Conservation (phyloP, 1,140 invertebrate species). For the Drosophila prosaltans region DNA sequence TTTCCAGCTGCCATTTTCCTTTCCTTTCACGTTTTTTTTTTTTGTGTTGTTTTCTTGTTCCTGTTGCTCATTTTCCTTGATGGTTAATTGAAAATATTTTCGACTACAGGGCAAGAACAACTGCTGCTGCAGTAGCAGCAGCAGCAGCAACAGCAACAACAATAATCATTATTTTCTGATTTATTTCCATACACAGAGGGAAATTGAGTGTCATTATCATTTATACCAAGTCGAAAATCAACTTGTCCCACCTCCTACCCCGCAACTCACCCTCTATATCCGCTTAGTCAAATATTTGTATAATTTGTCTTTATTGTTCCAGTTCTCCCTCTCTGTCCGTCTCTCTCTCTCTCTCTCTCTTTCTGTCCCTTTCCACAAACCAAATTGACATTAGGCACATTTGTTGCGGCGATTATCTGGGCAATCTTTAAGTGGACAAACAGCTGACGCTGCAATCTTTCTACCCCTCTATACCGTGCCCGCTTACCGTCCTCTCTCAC, state of each 20-base stretch:
- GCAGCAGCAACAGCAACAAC: conserved; percentile 3
- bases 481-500: background rate
- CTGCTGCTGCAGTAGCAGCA: conserved; percentile 5
- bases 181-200: conserved; percentile 6
- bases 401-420: conserved; percentile 74
- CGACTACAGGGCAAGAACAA: conserved; percentile 15
- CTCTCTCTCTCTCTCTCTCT: background rate
- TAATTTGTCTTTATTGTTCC: conserved; percentile 73
- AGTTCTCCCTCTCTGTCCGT: background rate
- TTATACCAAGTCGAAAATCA: conserved; percentile 33
- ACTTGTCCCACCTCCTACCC: background rate
- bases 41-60: background rate
- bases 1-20: conserved; percentile 55
- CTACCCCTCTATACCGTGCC: background rate
- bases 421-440: conserved; percentile 74
- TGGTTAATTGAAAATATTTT: conserved; percentile 56
- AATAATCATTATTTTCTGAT: conserved; percentile 7
- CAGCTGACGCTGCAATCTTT: conserved; percentile 62
- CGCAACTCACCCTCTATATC: background rate
- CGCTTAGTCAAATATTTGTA: conserved; percentile 69
- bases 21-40: conserved; percentile 7
- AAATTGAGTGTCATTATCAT: conserved; percentile 59
- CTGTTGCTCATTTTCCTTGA: conserved; percentile 29
- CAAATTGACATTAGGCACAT: conserved; percentile 69
- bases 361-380: background rate